These are phyloP conservation scores for Nasonia oneida DNA, from an alignment of 2,888 invertebrate species.

Conservation along the genomic window DNA sequence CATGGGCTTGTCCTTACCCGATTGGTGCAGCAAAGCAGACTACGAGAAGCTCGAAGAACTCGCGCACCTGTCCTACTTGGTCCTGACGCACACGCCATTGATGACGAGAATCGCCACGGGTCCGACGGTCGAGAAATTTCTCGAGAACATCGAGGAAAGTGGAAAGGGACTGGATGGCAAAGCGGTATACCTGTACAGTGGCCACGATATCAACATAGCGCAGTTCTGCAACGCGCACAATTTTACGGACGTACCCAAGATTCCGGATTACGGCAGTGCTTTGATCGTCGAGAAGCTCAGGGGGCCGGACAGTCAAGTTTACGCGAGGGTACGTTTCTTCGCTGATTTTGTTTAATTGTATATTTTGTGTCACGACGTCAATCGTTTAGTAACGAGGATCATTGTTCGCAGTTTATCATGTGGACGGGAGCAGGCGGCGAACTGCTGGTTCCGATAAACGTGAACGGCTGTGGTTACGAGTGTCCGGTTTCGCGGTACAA, in stretches of 20 bases:
- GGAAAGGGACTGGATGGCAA: background rate
- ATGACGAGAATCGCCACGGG: background rate
- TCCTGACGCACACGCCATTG: background rate
- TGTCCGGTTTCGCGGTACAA: background rate
- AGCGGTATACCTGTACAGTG: conserved; percentile 22
- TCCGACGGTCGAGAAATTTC: background rate
- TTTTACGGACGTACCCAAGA: background rate
- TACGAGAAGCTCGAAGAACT: background rate
- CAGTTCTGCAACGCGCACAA: background rate
- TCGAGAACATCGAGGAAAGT: background rate
- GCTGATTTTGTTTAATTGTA: background rate
- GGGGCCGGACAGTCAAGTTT: background rate
- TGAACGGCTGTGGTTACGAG: background rate
- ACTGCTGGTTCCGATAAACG: background rate
- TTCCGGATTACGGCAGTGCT: conserved; percentile 26
- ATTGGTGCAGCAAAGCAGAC: conserved; percentile 7
- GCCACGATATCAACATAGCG: conserved; percentile 22
- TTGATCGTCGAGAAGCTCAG: conserved; percentile 12
- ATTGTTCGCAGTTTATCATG: background rate
- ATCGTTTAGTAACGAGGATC: background rate
- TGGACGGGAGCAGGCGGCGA: background rate
- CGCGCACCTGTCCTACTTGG: background rate
- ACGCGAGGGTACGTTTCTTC: background rate
- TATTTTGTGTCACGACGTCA: background rate
- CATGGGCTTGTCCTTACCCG: conserved; percentile 13